Evolutionary conservation across 2,113 vertebrate genomes (phyloP), one percentile per base, ranked within the genome.

Genomic region (Rynchops niger): DNA sequence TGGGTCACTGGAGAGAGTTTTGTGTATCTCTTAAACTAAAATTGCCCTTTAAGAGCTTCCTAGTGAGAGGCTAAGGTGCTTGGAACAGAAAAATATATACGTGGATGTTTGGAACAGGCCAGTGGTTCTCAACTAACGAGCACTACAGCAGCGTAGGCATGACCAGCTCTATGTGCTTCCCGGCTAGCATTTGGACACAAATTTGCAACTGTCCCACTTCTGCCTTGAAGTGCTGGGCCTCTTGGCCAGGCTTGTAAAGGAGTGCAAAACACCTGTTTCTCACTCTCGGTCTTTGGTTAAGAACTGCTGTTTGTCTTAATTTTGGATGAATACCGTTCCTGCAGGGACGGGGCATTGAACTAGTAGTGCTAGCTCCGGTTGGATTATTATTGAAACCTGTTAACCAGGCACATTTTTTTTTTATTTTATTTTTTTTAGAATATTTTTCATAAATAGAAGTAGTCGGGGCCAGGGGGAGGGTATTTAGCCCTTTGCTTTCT

Each of bases 121-220:
- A 3, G 12, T 45, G 16, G 23, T 12, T 55, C 22, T 13, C 2
- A 2, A 4, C 13, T 17, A 23, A 27, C 0, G 3, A n/a, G 15
- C 5, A 0, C n/a, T 49, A 10, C 0, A 1, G 15, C 6, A 5
- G 16, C 9, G 36, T 12, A 45, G 42, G 16, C 6, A 2, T 14
- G 29, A 6, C 16, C 0, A 1, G 34, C 38, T 61, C 10, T 12
- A 1, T 3, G 6, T 29, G 26, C 53, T 49, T 83, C 50, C 36
- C 1, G 0, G 50, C 13, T 52, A 50, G 30, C 5, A 1, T 19
- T 12, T 22, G 15, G 15, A 5, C 16, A 11, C 1, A 2, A 8
- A 16, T 80, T 26, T 55, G 1, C 13, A 25, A n/a, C 20, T n/a
- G 22, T 16, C 36, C 8, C 0, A 3, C 66, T 50, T 40, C 15